Conservation (phyloP, 2,888 invertebrate species). For the Temnothorax ravouxi region DNA sequence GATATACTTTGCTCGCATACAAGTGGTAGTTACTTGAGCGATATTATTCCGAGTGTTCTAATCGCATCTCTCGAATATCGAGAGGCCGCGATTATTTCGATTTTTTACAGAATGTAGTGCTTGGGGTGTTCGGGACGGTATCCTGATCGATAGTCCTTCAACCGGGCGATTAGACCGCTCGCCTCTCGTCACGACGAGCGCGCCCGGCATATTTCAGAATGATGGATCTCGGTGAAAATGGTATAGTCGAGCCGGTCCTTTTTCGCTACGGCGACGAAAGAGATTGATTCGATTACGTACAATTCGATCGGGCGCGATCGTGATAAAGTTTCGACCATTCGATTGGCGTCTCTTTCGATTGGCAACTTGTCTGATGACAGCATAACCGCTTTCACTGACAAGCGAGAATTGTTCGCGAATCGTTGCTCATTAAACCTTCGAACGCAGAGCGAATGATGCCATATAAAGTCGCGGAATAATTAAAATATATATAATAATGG, state of each 20-base stretch:
- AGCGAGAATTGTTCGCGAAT: conserved; percentile 8
- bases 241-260: conserved; percentile 38
- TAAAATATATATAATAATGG: conserved; percentile 1
- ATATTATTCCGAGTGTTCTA: conserved; percentile 1
- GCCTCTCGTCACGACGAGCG: conserved; percentile 28
- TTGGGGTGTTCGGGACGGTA: not conserved
- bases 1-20: conserved; percentile 10
- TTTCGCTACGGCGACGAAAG: conserved; percentile 36
- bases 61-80: not conserved
- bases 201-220: conserved; percentile 46
- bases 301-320: conserved; percentile 19
- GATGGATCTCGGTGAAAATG: conserved; percentile 46
- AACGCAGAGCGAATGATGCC: not conserved
- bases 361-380: conserved; percentile 31
- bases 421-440: not conserved
- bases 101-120: not conserved
- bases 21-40: not conserved
- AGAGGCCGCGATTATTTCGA: conserved; percentile 14
- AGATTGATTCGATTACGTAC: conserved; percentile 54
- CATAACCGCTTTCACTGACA: not conserved
- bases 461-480: not conserved
- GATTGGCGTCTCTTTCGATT: conserved; percentile 36
- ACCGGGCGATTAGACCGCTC: conserved; percentile 39
- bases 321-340: conserved; percentile 34
- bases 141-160: conserved; percentile 49